Percentiles rank a stretch among this genome's conserved stretches.
Conservation (phyloP, 2,113 vertebrate species). For the Tor tambroides region DNA sequence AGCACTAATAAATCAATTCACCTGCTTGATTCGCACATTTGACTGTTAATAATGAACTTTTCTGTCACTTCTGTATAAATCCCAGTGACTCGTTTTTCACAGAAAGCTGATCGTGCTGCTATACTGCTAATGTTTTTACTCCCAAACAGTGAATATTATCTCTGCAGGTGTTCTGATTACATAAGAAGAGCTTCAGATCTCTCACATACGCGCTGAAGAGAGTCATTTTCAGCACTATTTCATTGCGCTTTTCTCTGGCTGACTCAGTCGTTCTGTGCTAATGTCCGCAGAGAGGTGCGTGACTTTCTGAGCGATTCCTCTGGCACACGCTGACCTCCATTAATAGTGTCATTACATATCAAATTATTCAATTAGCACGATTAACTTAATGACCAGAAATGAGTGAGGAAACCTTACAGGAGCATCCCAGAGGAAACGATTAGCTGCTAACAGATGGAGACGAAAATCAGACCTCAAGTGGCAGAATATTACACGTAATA, state of each 20-base stretch:
- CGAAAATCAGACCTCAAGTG: not conserved
- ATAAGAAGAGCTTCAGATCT: not conserved
- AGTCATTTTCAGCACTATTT: not conserved
- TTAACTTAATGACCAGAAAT: not conserved
- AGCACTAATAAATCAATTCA: slow-evolving; percentile 13
- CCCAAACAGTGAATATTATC: not conserved
- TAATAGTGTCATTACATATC: slow-evolving; percentile 21
- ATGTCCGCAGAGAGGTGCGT: not conserved
- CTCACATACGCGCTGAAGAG: not conserved
- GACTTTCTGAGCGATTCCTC: not conserved
- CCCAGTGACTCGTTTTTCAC: not conserved
- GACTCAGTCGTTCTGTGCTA: not conserved
- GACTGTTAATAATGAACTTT: slow-evolving; percentile 3
- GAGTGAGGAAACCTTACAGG: not conserved
- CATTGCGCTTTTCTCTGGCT: not conserved
- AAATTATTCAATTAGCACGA: slow-evolving; percentile 17
- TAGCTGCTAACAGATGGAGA: not conserved
- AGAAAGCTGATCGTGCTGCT: not conserved
- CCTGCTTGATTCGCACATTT: not conserved
- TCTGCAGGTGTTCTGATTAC: not conserved
- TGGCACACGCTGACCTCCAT: not conserved
- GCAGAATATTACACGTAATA: not conserved
- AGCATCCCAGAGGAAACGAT: not conserved
- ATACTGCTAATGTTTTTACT: not conserved
- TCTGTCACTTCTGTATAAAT: not conserved